Base-by-base conservation (phyloP, 2,888 invertebrate genomes). In the Stenotaenia linearis region DNA sequence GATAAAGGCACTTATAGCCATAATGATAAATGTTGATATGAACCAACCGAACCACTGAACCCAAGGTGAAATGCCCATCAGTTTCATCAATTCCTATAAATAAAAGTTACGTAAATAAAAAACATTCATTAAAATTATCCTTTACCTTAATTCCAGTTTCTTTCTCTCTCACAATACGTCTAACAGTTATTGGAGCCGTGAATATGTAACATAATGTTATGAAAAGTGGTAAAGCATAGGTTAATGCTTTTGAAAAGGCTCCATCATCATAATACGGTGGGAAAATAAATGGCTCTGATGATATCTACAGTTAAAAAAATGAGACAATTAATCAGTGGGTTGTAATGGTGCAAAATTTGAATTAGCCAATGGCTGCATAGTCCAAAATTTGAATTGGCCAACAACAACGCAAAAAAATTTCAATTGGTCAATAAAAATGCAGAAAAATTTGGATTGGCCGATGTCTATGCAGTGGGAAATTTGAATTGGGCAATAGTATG, bases 31-130 rank as follows among this genome's bases (percentile, higher is more conserved):
- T 0, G 30, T 15, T 4, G 25, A 56, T 1, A 78, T 28, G 32
- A 78, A 78, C 78, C 78, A 78, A 18, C 78, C 78, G 50, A 61
- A 32, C 78, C 78, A 78, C 32, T 78, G 78, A 4, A 78, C 28
- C 78, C 78, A 78, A 18, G 50, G 10, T 5, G 50, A 61, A 61
- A 78, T 45, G 0, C 78, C 78, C 56, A 56, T 78, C 61, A 78
- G 30, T 23, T 78, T 78, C 78, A 78, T 78, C 18, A 78, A 35
- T 32, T 78, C 78, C 77, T 77, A 40, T 10, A 40, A 40, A 77
- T n/a, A 21, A 40, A 35, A 23, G 18, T 6, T 18, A 9, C 21
- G 12, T 74, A 74, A 7, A 7, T 21, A 18, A 74, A 18, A 18
- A 28, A 23, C 74, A n/a, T 28, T 75, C n/a, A 9, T 10, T 75